Evolutionary conservation across 2,797 vertebrate species (phyloP), one percentile per base, ranked within the genome.

Genomic region (Gadopsis bispinosus): DNA sequence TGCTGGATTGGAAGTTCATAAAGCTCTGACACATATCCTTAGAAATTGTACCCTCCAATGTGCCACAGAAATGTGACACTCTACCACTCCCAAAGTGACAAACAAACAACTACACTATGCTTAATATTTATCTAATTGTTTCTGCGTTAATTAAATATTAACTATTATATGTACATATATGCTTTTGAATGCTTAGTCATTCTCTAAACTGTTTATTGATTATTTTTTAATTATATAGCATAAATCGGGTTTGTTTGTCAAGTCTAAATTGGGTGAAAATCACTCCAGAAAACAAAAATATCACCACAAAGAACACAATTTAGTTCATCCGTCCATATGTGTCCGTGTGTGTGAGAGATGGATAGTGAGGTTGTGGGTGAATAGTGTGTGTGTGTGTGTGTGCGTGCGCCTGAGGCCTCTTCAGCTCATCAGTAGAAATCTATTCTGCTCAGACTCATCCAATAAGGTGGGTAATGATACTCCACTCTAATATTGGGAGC

Each of bases 391-490:
- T 43, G 31, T 74, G 78, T 71, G 71, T 64, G 69, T 69, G 80
- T 66, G 71, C 50, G 69, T 53, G 74, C 8, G 88, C 91, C 91
- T 16, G 78, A 86, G 92, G 92, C 87, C 83, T 88, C 84, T 91
- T 90, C 88, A 90, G 93, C 92, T 93, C 91, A 93, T 94, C 91
- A 92, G 88, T 73, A 82, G 87, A 89, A 91, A 91, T 91, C 88
- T 90, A 90, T 93, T 92, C 91, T 89, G 88, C 88, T 89, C 88
- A 91, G 90, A 87, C 88, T 91, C 90, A 81, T 92, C 92, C 93
- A 93, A 93, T 91, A 92, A 93, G 87, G 81, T 83, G 73, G 86
- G 83, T 93, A 93, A 93, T 94, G 91, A 93, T 90, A 90, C 89
- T 89, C 85, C 91, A 89, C 86, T 92, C 88, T 88, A 90, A 93